Conservation (phyloP, 1,140 invertebrate genomes). For the Leptopilina clavipes region DNA sequence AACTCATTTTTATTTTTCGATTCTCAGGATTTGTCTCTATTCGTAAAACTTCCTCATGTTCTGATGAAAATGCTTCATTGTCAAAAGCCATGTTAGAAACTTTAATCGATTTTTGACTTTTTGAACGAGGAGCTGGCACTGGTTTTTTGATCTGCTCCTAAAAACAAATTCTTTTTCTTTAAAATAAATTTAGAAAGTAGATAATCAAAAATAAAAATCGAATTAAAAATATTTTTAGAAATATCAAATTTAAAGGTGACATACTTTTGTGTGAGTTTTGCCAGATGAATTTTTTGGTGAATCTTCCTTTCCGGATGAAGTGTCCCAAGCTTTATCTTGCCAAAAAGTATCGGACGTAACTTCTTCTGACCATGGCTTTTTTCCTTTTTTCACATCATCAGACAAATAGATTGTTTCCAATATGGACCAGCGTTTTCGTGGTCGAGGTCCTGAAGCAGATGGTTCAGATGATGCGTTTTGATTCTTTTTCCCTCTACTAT, state of each 20-base stretch:
- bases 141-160: constrained; percentile 40
- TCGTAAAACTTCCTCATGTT: constrained; percentile 64
- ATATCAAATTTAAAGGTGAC: not conserved
- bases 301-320: constrained; percentile 21
- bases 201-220: not conserved
- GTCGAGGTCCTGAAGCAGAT: constrained; percentile 36
- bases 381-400: constrained; percentile 50
- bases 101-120: constrained; percentile 19
- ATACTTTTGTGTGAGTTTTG: not conserved
- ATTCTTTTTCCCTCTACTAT: not conserved
- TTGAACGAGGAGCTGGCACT: constrained; percentile 53
- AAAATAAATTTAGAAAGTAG: not conserved
- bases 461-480: constrained; percentile 40
- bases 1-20: constrained; percentile 61
- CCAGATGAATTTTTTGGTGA: not conserved
- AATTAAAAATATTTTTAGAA: not conserved
- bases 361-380: constrained; percentile 53
- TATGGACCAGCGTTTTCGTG: constrained; percentile 59
- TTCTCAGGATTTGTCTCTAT: constrained; percentile 65
- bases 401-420: constrained; percentile 40
- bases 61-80: constrained; percentile 62
- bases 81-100: constrained; percentile 46
- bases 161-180: not conserved
- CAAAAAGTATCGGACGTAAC: not conserved
- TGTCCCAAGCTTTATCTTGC: not conserved